Evolutionary conservation across 2,888 invertebrate genomes (phyloP), one percentile per base, ranked within the genome.

Genomic region (Lasioglossum oenotherae): DNA sequence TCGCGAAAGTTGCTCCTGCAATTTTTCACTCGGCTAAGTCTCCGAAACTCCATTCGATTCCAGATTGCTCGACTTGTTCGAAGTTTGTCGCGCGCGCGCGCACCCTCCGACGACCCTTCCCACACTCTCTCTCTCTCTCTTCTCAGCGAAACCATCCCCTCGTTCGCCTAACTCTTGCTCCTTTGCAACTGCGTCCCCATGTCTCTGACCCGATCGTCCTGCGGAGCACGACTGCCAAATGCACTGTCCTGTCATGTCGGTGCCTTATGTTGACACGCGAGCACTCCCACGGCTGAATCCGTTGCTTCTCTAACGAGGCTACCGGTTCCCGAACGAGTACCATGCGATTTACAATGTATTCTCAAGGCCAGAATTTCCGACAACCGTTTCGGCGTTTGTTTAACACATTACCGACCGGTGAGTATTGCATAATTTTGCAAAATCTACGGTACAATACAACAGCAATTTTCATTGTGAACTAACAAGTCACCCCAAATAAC

Each of bases 21-120:
- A 94, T 94, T 94, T 94, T 94, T 94, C 94, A 94, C 94, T 93
- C 92, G 92, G 92, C 90, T 92, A 93, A 93, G 93, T 93, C 92
- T 82, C 89, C 91, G 88, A 92, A 92, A 93, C 93, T 93, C 91
- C 89, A 94, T 93, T 93, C 92, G 94, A 93, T 93, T 93, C 92
- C 92, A 93, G 93, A 94, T 94, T 94, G 93, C 93, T 85, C 92
- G 92, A 93, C 93, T 93, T 93, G 93, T 93, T 93, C 91, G 84
- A 94, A 94, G 92, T 94, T 94, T 91, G 91, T 92, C 92, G 90
- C 92, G 90, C 91, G 64, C 57, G 57, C 57, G n/a, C 14, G 8
- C 57, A 5, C 60, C 4, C 14, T 64, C 27, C 31, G 31, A 16
- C 64, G 0, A 31, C 27, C 64, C 27, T 2, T 27, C 16, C 64